Conservation (phyloP, 2,888 invertebrate genomes). For the Norana najaformis region DNA sequence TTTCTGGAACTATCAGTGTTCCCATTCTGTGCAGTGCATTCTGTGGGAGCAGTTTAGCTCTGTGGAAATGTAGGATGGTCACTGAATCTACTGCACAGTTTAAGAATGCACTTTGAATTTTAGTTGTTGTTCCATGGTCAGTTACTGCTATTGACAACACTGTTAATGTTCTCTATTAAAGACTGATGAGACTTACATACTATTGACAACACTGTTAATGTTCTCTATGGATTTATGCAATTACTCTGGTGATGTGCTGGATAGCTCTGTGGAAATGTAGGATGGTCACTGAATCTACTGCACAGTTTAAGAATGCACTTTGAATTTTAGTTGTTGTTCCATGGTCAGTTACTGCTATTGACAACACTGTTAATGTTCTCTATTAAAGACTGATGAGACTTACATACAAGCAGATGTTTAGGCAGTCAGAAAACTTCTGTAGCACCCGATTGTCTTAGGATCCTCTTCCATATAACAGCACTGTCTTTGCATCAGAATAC, state of each 20-base stretch:
- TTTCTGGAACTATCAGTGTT: background rate
- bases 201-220: too few species aligned
- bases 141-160: background rate
- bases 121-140: background rate
- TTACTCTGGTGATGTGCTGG: conserved; percentile 9
- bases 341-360: background rate
- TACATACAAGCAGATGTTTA: background rate
- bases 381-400: background rate
- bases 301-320: background rate
- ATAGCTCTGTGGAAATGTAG: background rate
- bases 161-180: background rate
- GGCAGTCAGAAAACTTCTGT: too few species aligned
- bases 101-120: background rate
- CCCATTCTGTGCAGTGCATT: conserved; percentile 14
- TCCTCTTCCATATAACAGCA: too few species aligned
- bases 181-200: too few species aligned
- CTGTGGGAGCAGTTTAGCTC: background rate
- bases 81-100: background rate
- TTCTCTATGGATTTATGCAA: conserved; percentile 10
- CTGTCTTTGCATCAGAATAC: too few species aligned
- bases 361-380: background rate
- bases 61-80: background rate
- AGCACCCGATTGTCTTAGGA: too few species aligned
- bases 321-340: background rate
- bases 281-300: background rate